phyloP scores from a whole-genome alignment of 2,797 vertebrate genomes.

The Gila robusta region DNA sequence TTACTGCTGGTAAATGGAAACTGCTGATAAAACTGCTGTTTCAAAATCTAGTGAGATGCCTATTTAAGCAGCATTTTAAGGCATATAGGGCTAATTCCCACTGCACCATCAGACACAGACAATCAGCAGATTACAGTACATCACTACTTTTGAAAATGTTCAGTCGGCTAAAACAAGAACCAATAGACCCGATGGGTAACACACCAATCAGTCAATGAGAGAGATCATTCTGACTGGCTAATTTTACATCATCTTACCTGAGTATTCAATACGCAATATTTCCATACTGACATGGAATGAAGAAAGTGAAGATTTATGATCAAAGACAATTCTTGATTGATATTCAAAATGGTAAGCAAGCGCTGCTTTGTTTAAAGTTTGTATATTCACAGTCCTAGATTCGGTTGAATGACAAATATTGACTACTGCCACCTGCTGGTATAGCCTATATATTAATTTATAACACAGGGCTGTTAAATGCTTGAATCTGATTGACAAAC shows the following conservation, averaged over 20 bases:
- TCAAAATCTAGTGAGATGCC: background rate
- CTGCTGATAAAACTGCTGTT: background rate
- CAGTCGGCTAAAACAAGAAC: background rate
- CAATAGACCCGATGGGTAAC: background rate
- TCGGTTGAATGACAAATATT: no score
- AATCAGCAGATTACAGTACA: background rate
- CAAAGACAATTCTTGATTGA: background rate
- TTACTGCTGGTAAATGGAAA: slow-evolving; percentile 19
- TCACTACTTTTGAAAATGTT: background rate
- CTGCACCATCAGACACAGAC: background rate
- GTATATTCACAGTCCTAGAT: no score
- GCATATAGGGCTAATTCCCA: background rate
- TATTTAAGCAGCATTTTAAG: background rate
- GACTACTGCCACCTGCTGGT: background rate
- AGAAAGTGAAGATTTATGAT: background rate
- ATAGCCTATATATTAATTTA: background rate
- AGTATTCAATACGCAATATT: background rate
- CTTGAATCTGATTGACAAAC: background rate
- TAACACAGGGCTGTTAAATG: background rate
- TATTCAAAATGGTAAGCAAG: background rate
- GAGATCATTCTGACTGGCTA: background rate
- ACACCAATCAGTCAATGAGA: background rate
- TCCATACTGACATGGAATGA: background rate
- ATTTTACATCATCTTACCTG: background rate
- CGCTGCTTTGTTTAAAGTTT: no score